Percentiles rank a stretch among this genome's conserved stretches.
These are phyloP conservation scores for Crossocerus cetratus DNA, from an alignment of 2,888 invertebrate genomes.

Conservation along the genomic window DNA sequence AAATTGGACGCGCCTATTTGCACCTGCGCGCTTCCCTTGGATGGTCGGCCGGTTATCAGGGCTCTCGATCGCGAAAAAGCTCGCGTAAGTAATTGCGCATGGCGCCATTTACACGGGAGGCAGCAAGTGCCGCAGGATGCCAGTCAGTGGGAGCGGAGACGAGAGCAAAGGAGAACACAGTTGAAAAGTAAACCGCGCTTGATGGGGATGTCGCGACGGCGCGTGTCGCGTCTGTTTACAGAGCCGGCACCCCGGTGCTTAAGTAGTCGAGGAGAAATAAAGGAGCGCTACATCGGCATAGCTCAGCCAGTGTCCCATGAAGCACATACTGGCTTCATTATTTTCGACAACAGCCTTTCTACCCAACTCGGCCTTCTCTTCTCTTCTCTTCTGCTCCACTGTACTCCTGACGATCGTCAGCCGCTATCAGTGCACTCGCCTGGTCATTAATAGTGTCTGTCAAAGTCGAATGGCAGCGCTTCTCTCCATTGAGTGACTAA, in stretches of 20 bases:
- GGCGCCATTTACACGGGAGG: slow-evolving; percentile 1
- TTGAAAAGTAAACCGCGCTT: slow-evolving; percentile 46
- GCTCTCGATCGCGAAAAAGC: not conserved
- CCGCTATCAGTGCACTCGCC: slow-evolving; percentile 11
- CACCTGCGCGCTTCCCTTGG: no score
- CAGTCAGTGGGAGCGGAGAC: not conserved
- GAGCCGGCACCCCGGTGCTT: slow-evolving; percentile 40
- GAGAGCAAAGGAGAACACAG: slow-evolving; percentile 1
- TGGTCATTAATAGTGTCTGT: slow-evolving; percentile 52
- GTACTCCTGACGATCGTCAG: slow-evolving; percentile 17
- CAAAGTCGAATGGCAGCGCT: slow-evolving; percentile 38
- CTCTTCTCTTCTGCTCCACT: slow-evolving; percentile 9
- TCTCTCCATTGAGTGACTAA: slow-evolving; percentile 1
- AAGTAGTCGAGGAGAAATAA: slow-evolving; percentile 41
- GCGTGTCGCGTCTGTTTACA: slow-evolving; percentile 56
- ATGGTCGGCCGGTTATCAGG: not conserved
- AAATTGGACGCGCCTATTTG: no score
- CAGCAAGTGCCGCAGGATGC: not conserved
- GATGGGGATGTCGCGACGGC: slow-evolving; percentile 54
- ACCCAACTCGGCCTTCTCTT: slow-evolving; percentile 6
- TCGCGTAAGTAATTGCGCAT: not conserved
- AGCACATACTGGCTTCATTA: not conserved
- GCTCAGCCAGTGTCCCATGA: slow-evolving; percentile 7
- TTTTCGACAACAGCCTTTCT: slow-evolving; percentile 4
- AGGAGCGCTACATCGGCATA: slow-evolving; percentile 43